A percentile compares a stretch with the other conserved stretches of the same genome.
Evolutionary conservation across 1,140 invertebrate genomes (phyloP).

Genomic region (Heliconius eleuchia): DNA sequence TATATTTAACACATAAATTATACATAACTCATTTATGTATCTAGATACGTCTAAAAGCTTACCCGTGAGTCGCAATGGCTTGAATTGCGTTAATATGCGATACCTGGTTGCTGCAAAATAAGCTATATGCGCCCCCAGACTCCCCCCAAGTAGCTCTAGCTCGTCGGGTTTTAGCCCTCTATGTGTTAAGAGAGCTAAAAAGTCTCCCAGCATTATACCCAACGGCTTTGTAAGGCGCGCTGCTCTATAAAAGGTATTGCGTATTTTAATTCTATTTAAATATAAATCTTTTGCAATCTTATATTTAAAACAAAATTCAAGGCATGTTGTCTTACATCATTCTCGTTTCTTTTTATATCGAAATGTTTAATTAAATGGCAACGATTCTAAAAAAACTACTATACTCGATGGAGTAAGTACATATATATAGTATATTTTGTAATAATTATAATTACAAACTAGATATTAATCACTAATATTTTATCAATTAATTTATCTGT

Average conservation of each 20-base stretch:
- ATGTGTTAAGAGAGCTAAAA: conserved; percentile 51
- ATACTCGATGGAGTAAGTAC: not conserved
- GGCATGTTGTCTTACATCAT: not conserved
- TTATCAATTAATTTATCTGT: too few relatives aligned
- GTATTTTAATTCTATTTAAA: not conserved
- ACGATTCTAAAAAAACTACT: not conserved
- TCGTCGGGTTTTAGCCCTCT: conserved; percentile 47
- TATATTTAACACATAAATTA: too few relatives aligned
- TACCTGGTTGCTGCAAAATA: conserved; percentile 55
- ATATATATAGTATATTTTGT: not conserved
- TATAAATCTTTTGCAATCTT: not conserved
- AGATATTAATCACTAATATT: too few relatives aligned
- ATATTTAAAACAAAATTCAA: not conserved
- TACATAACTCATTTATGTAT: too few relatives aligned
- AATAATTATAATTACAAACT: not conserved
- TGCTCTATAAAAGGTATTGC: conserved; percentile 40
- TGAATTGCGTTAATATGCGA: conserved; percentile 49
- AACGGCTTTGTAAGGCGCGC: conserved; percentile 64
- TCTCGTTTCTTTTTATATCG: not conserved
- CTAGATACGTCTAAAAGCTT: not conserved
- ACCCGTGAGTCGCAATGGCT: conserved; percentile 59
- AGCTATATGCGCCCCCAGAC: conserved; percentile 66
- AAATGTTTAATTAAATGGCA: not conserved
- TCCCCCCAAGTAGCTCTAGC: conserved; percentile 59
- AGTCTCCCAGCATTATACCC: conserved; percentile 55